These are phyloP conservation scores for Drosophila biarmipes DNA, from an alignment of 1,140 invertebrate genomes.

Conservation along the genomic window DNA sequence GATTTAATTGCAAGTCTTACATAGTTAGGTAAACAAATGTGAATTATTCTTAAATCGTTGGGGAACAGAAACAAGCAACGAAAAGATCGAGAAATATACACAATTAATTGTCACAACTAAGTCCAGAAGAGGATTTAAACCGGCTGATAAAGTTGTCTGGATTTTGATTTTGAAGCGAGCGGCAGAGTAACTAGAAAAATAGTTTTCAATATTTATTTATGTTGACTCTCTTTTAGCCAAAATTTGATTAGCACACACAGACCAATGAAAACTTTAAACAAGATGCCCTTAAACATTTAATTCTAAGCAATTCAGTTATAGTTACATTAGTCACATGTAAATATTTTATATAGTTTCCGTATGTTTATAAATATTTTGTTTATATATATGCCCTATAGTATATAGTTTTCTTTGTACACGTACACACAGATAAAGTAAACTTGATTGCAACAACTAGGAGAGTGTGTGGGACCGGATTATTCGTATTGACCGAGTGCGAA, in stretches of 20 bases:
- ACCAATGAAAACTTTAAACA: constrained; percentile 33
- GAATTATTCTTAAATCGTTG: constrained; percentile 35
- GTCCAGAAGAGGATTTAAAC: background rate
- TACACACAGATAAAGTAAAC: constrained; percentile 71
- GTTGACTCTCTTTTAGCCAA: constrained; percentile 14
- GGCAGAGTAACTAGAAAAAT: constrained; percentile 61
- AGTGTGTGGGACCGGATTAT: constrained; percentile 49
- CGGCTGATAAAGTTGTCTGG: constrained; percentile 50
- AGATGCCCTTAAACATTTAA: constrained; percentile 42
- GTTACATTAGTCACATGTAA: constrained; percentile 34
- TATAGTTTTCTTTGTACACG: constrained; percentile 59
- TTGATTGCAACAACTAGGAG: constrained; percentile 60
- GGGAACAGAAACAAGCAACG: constrained; percentile 41
- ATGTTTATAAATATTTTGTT: constrained; percentile 33
- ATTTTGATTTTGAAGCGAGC: constrained; percentile 57
- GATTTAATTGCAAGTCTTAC: constrained; percentile 77
- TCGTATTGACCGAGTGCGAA: constrained; percentile 52
- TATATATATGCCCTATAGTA: constrained; percentile 34
- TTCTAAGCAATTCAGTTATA: constrained; percentile 49
- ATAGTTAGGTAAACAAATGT: constrained; percentile 63
- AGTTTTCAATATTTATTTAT: constrained; percentile 31
- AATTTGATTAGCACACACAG: constrained; percentile 40
- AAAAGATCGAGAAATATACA: constrained; percentile 36
- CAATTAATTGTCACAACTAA: constrained; percentile 37
- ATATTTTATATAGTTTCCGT: constrained; percentile 32